phyloP scores from a whole-genome alignment of 2,113 vertebrate genomes.

The Turnix velox region DNA sequence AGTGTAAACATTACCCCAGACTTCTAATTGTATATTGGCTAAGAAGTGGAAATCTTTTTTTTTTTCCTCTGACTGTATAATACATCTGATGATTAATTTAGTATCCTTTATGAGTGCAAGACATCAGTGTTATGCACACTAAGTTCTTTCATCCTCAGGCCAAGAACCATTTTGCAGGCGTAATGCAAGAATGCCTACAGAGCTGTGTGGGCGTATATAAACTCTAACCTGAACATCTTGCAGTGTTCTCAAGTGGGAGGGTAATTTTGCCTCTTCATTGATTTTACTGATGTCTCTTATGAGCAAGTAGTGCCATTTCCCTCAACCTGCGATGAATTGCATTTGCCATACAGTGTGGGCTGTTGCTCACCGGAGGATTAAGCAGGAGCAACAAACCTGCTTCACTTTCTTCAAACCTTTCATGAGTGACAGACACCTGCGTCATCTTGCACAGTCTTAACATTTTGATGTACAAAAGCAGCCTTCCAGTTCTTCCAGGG shows the following conservation, averaged over 20 bases:
- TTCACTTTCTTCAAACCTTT: conserved; percentile 33
- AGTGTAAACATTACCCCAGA: neutral
- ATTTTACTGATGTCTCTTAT: conserved; percentile 47
- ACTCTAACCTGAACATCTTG: conserved; percentile 53
- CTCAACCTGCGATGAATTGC: conserved; percentile 10
- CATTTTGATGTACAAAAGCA: neutral
- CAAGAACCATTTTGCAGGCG: conserved; percentile 17
- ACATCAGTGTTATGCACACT: neutral
- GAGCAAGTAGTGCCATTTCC: conserved; percentile 26
- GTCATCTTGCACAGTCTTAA: neutral
- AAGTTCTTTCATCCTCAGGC: conserved; percentile 10
- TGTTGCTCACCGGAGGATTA: conserved; percentile 49
- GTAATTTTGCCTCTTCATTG: conserved; percentile 21
- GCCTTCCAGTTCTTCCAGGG: neutral
- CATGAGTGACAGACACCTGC: neutral
- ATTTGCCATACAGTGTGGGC: conserved; percentile 5
- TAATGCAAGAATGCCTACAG: conserved; percentile 7
- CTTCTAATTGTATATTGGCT: neutral
- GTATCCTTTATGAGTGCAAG: neutral
- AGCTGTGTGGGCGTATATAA: conserved; percentile 5
- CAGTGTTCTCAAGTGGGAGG: conserved; percentile 9
- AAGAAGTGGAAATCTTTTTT: neutral
- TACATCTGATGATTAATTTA: conserved; percentile 8
- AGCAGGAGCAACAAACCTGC: conserved; percentile 33
- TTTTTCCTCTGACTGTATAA: neutral